A percentile compares a stretch with the other conserved stretches of the same genome.
These are phyloP conservation scores for Ictalurus punctatus DNA, from an alignment of 2,113 vertebrate species.

Conservation along the genomic window DNA sequence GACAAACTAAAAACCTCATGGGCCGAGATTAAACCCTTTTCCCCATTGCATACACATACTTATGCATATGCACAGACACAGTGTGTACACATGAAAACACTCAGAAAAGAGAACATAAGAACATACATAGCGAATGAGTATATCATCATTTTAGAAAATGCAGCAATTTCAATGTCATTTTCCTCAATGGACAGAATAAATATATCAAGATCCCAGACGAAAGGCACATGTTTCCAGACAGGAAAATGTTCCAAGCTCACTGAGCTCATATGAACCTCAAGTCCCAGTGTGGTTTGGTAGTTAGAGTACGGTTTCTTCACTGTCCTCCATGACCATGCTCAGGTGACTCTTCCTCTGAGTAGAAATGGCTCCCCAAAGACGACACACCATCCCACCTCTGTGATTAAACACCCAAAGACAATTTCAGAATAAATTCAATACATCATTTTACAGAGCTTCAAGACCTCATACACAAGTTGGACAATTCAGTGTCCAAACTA, in stretches of 20 bases:
- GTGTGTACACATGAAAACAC: background rate
- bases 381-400: slow-evolving; percentile 82
- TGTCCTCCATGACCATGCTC: slow-evolving; percentile 55
- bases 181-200: slow-evolving; percentile 17
- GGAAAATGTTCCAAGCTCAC: slow-evolving; percentile 38
- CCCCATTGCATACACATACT: background rate
- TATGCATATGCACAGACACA: background rate
- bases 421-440: background rate
- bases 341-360: slow-evolving; percentile 63
- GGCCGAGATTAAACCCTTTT: background rate
- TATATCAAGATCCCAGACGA: slow-evolving; percentile 25
- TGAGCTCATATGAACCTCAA: slow-evolving; percentile 44
- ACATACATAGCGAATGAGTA: background rate
- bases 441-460: background rate
- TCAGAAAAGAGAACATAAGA: background rate
- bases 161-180: background rate
- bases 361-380: slow-evolving; percentile 80
- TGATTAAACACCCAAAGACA: slow-evolving; percentile 28
- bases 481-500: background rate
- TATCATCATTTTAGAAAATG: background rate
- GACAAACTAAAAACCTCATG: background rate
- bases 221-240: slow-evolving; percentile 33
- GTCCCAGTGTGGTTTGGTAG: background rate
- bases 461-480: background rate
- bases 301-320: slow-evolving; percentile 65